phyloP scores from a whole-genome alignment of 2,888 invertebrate genomes.

The Toxonevra muliebris region DNA sequence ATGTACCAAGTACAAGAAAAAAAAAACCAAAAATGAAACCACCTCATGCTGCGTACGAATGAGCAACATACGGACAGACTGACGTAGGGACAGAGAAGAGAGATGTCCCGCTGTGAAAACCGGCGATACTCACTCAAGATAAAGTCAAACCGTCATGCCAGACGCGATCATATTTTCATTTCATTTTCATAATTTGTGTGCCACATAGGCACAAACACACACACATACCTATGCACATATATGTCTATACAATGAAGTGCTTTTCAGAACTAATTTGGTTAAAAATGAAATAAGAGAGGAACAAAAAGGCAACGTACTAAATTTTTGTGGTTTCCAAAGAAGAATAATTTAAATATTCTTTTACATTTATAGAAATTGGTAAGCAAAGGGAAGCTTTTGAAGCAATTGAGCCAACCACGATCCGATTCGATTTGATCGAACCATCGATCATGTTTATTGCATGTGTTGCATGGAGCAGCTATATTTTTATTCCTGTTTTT shows the following conservation, averaged over 20 bases:
- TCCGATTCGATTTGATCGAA: background rate
- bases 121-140: slow-evolving; percentile 34
- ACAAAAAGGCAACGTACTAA: too few species aligned
- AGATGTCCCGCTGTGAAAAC: slow-evolving; percentile 32
- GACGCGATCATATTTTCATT: slow-evolving; percentile 38
- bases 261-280: too few species aligned
- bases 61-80: slow-evolving; percentile 22
- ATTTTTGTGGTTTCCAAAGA: too few species aligned
- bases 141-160: slow-evolving; percentile 38
- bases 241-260: background rate
- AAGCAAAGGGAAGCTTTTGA: too few species aligned
- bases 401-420: too few species aligned
- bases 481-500: too few species aligned
- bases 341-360: too few species aligned
- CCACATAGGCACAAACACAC: background rate
- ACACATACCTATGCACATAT: background rate
- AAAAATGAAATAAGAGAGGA: too few species aligned
- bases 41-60: slow-evolving; percentile 33
- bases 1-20: too few species aligned
- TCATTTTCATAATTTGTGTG: slow-evolving; percentile 33
- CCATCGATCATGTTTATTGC: slow-evolving; percentile 28
- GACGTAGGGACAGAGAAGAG: too few species aligned
- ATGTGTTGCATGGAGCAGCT: slow-evolving; percentile 1
- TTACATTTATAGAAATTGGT: too few species aligned
- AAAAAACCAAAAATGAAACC: background rate